phyloP scores from a whole-genome alignment of 1,140 invertebrate species.

The Hycleus phaleratus region DNA sequence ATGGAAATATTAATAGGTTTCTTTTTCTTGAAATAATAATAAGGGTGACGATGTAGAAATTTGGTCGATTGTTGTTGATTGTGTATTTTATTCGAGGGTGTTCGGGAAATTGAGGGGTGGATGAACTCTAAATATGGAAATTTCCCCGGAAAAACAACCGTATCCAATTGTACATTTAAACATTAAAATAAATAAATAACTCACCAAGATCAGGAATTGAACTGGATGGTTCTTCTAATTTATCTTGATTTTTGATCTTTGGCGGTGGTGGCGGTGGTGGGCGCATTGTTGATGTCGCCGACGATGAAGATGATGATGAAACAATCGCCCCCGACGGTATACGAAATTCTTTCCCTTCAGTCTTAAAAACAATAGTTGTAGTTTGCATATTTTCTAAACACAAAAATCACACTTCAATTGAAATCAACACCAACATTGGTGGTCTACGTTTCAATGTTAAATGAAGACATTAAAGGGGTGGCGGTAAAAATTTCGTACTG shows the following conservation, averaged over 20 bases:
- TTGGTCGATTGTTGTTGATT: too few relatives aligned
- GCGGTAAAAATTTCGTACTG: too few relatives aligned
- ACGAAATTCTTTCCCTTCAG: slow-evolving; percentile 33
- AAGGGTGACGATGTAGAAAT: too few relatives aligned
- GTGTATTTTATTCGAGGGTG: too few relatives aligned
- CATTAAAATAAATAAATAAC: slow-evolving; percentile 30
- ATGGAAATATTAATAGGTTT: too few relatives aligned
- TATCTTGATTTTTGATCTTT: slow-evolving; percentile 37
- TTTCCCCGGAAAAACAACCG: neutral
- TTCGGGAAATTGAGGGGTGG: neutral
- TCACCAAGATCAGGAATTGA: slow-evolving; percentile 78
- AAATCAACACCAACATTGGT: slow-evolving; percentile 1
- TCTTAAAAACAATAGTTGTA: slow-evolving; percentile 36
- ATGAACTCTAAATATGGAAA: neutral
- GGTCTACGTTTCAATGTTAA: neutral
- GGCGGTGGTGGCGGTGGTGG: slow-evolving; percentile 49
- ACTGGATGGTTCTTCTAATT: slow-evolving; percentile 65
- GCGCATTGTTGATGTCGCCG: slow-evolving; percentile 40
- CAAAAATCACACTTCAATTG: neutral
- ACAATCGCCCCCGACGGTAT: slow-evolving; percentile 31
- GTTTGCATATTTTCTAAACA: slow-evolving; percentile 31
- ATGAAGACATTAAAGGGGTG: too few relatives aligned
- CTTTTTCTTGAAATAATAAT: too few relatives aligned
- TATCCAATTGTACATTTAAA: neutral
- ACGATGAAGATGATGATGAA: slow-evolving; percentile 29